phyloP scores from a whole-genome alignment of 2,113 vertebrate genomes.

The Oreochromis niloticus region DNA sequence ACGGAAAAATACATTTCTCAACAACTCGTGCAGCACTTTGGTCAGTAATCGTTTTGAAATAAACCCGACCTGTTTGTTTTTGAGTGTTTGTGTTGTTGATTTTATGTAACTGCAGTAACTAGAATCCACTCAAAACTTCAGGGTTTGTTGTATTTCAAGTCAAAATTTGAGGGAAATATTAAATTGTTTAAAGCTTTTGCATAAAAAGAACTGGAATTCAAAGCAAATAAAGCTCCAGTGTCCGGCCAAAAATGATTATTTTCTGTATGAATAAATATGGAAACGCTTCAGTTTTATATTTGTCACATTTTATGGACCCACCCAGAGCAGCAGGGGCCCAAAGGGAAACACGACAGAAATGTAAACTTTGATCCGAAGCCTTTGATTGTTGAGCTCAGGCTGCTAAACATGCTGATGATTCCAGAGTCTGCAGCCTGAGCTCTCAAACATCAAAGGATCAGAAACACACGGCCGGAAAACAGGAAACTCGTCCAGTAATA shows the following conservation, averaged over 20 bases:
- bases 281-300: neutral
- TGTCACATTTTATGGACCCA: rapidly evolving
- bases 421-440: neutral
- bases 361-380: neutral
- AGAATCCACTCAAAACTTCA: neutral
- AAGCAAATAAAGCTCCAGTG: rapidly evolving
- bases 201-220: rapidly evolving
- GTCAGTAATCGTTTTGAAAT: neutral
- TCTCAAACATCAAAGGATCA: neutral
- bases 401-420: neutral
- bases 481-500: neutral
- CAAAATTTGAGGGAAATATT: neutral
- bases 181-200: neutral
- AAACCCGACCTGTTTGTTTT: neutral
- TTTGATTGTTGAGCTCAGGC: neutral
- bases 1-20: neutral
- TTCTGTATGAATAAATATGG: neutral
- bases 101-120: rapidly evolving
- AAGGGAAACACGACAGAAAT: neutral
- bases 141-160: neutral
- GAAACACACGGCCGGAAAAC: neutral
- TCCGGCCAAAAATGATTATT: rapidly evolving
- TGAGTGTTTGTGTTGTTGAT: neutral
- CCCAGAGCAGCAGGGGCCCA: neutral
- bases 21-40: rapidly evolving